Percentiles rank a stretch among this genome's conserved stretches.
phyloP scores from a whole-genome alignment of 2,797 vertebrate genomes.

The Danio aesculapii region DNA sequence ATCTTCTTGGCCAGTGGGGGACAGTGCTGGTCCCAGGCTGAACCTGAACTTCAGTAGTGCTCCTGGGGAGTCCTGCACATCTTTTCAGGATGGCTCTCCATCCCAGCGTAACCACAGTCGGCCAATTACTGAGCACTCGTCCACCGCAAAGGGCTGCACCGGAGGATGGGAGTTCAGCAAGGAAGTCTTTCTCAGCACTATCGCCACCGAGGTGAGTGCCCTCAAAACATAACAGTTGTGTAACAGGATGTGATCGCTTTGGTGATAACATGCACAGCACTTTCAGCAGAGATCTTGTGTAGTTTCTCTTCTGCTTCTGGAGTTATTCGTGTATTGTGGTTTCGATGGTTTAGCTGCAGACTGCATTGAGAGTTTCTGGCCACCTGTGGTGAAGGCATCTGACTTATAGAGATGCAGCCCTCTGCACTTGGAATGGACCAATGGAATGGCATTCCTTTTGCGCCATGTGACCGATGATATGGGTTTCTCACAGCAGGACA shows the following conservation, averaged over 20 bases:
- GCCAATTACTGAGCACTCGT: constrained; percentile 3
- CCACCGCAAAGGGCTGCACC: constrained; percentile 53
- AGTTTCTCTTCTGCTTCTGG: background rate
- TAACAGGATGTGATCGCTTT: background rate
- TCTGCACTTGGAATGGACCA: background rate
- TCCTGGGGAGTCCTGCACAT: constrained; percentile 50
- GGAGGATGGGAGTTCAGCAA: constrained; percentile 75
- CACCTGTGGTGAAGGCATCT: constrained; percentile 51
- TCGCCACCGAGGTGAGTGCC: constrained; percentile 74
- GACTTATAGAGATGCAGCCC: constrained; percentile 8
- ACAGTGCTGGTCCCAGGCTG: background rate
- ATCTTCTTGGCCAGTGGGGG: constrained; percentile 10
- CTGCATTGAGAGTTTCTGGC: constrained; percentile 25
- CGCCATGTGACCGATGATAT: constrained; percentile 14
- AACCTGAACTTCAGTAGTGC: constrained; percentile 59
- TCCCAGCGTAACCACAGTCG: constrained; percentile 62
- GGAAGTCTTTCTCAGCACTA: constrained; percentile 72
- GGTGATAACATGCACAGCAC: background rate
- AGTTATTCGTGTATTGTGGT: background rate
- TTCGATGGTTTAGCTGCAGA: background rate
- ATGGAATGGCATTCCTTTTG: constrained; percentile 9
- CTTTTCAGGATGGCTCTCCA: constrained; percentile 13
- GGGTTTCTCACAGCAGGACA: constrained; percentile 10
- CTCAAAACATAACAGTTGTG: background rate
- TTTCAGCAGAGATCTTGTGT: background rate